A percentile compares a stretch with the other conserved stretches of the same genome.
phyloP scores from a whole-genome alignment of 2,113 vertebrate species.

The Ageneiosus marmoratus region DNA sequence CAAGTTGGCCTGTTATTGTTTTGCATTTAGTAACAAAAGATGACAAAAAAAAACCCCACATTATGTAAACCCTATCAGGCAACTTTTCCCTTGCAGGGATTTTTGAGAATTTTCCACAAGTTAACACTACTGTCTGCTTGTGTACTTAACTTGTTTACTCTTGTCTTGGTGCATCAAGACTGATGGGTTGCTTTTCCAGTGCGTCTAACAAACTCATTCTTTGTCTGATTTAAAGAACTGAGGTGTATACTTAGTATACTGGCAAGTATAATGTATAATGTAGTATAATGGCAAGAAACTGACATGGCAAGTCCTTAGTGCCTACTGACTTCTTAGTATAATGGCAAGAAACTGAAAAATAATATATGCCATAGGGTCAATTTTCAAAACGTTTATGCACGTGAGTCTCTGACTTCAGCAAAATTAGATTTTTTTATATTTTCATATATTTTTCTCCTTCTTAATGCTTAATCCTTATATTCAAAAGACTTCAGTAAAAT shows the following conservation, averaged over 20 bases:
- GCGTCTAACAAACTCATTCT: slow-evolving; percentile 22
- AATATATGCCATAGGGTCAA: neutral
- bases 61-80: neutral
- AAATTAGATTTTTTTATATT: neutral
- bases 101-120: neutral
- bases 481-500: neutral
- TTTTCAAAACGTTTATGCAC: neutral
- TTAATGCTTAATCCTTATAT: neutral
- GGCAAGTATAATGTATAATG: no score
- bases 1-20: neutral
- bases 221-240: slow-evolving; percentile 20
- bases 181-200: neutral
- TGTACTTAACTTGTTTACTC: slow-evolving; percentile 12
- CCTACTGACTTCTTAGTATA: no score
- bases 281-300: neutral
- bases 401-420: neutral
- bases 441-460: neutral
- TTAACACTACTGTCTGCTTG: neutral
- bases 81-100: neutral
- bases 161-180: neutral
- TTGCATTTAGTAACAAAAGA: neutral
- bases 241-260: slow-evolving; percentile 10
- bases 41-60: neutral
- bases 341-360: neutral
- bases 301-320: no score